phyloP scores from a whole-genome alignment of 2,797 vertebrate genomes.

The Helicolenus hilgendorfi region DNA sequence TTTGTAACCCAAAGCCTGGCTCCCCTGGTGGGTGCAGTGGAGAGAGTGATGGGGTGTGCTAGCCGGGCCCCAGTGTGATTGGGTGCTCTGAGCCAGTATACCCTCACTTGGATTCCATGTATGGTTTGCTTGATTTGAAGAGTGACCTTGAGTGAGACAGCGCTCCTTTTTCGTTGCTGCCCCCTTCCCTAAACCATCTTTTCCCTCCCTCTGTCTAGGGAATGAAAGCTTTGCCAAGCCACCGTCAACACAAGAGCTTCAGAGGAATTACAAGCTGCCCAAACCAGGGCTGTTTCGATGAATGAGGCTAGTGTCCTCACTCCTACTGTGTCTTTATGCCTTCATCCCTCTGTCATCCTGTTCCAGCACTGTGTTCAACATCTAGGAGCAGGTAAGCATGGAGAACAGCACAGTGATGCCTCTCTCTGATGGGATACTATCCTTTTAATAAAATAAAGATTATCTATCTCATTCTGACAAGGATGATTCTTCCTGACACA shows the following conservation, averaged over 20 bases:
- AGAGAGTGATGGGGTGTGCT: slow-evolving; percentile 68
- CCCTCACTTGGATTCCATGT: slow-evolving; percentile 71
- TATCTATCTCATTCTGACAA: background rate
- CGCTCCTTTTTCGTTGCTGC: slow-evolving; percentile 50
- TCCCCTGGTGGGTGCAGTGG: slow-evolving; percentile 67
- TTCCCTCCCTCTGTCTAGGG: slow-evolving; percentile 57
- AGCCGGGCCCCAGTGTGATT: slow-evolving; percentile 65
- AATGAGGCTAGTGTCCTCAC: slow-evolving; percentile 68
- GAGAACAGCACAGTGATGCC: background rate
- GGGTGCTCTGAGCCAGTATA: slow-evolving; percentile 73
- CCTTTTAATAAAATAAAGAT: background rate
- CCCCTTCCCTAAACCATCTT: slow-evolving; percentile 64
- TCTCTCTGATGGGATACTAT: background rate
- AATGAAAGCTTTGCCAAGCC: slow-evolving; percentile 69
- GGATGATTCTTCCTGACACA: background rate
- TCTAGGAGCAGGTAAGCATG: slow-evolving; percentile 27
- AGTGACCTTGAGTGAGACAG: slow-evolving; percentile 83
- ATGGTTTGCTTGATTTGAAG: slow-evolving; percentile 74
- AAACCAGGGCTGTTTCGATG: slow-evolving; percentile 55
- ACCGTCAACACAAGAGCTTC: slow-evolving; percentile 74
- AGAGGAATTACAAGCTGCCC: slow-evolving; percentile 73
- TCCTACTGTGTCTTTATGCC: slow-evolving; percentile 44
- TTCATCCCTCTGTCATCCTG: slow-evolving; percentile 36
- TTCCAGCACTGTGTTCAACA: slow-evolving; percentile 41
- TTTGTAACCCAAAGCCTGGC: slow-evolving; percentile 78